Evolutionary conservation across 2,113 vertebrate species (phyloP).

Genomic region (Mola mola): DNA sequence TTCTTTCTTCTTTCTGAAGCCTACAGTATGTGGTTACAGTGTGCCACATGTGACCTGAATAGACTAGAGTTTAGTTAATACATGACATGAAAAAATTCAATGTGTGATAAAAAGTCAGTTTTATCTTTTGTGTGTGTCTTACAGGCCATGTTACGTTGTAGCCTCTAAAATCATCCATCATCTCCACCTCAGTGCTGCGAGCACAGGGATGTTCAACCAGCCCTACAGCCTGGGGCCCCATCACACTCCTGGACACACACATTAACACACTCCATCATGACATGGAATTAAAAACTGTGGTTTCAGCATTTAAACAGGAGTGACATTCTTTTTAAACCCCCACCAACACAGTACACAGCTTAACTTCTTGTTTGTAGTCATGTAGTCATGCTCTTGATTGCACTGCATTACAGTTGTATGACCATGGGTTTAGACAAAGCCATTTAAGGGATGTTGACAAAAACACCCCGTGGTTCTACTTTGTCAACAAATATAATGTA

Average conservation of each 20-base stretch:
- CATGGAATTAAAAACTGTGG: not conserved
- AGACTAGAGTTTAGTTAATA: not conserved
- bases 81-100: not conserved
- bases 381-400: conserved; percentile 18
- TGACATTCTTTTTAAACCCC: not conserved
- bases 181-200: conserved; percentile 41
- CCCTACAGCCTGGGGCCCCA: conserved; percentile 5
- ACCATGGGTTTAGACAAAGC: not conserved
- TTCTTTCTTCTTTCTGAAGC: no score
- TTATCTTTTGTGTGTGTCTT: conserved; percentile 39
- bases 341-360: not conserved
- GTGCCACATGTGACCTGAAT: not conserved
- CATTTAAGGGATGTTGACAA: conserved; percentile 11
- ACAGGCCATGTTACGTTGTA: conserved; percentile 48
- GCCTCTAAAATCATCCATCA: conserved; percentile 49
- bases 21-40: no score
- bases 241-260: conserved; percentile 44
- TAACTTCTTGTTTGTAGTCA: conserved; percentile 31
- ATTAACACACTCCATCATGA: conserved; percentile 15
- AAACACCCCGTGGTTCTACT: not conserved
- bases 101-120: not conserved
- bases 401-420: not conserved
- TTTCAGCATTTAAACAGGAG: not conserved
- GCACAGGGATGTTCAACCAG: conserved; percentile 32
- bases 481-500: not conserved